Base-by-base conservation (phyloP, 2,888 invertebrate species). In the Pyrocoelia pectoralis region DNA sequence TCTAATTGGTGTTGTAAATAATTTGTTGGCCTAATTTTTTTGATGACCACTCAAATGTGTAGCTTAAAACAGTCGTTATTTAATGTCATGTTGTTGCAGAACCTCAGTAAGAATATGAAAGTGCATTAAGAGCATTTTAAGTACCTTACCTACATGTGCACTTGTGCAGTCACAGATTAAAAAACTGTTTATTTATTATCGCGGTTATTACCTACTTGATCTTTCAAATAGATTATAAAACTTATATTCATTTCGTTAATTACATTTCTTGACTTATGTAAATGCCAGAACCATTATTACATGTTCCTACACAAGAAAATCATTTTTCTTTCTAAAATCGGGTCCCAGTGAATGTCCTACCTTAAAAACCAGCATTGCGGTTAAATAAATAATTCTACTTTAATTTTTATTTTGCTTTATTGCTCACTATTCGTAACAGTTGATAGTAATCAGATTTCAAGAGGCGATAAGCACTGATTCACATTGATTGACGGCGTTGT, bases 111-210 rank as follows among this genome's bases (percentile, higher is more conserved):
- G 15, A 33, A 33, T n/a, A 52, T 18, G 52, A 52, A 52, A 52
- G 52, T 51, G 14, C 29, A 51, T 46, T 52, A 52, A 50, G 41
- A 17, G 50, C 28, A 51, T 33, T 50, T 38, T 3, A 6, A 38
- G 2, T 43, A 15, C 41, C 15, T 58, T 46, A 52, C 58, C 58
- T 53, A 58, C 58, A 52, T 58, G 58, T 46, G 58, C 58, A 58
- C 58, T 43, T 58, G 58, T 46, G 58, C 58, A 58, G 43, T 33
- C 41, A 50, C 15, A 41, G 29, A 43, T 51, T 52, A 58, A 49
- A 50, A 18, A n/a, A n/a, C 51, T 51, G 40, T 12, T 58, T 24
- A 33, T 18, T 33, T 58, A 28, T 29, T 41, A 54, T 54, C 18
- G 53, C 52, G 43, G 46, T 53, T 43, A 58, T 58, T 58, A 41